Evolutionary conservation across 2,797 vertebrate species (phyloP), one percentile per base, ranked within the genome.

Genomic region (Clarias platycephalus): DNA sequence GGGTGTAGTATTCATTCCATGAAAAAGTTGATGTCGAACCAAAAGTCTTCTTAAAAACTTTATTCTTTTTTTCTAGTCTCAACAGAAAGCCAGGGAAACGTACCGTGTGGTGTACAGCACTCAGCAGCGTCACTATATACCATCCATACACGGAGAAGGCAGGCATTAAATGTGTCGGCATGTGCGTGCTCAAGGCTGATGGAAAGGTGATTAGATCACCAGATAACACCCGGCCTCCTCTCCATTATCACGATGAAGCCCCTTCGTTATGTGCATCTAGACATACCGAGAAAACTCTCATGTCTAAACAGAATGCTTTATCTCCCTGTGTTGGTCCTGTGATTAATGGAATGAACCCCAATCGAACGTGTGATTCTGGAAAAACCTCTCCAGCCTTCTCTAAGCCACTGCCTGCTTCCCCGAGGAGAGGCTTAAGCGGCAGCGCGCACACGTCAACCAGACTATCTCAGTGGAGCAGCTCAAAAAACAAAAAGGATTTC

Each of bases 41-140:
- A 20, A 28, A 72, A 13, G 9, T 28, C 55, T 31, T 22, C 6
- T 26, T 72, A 26, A 49, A 9, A 15, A 4, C 44, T 74, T 18
- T 0, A 7, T 44, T 28, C 16, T 13, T 8, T 72, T 55, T 34
- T n/a, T 72, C 4, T 28, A 80, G 28, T 76, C 80, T 87, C 66
- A 74, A 77, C 87, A 91, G 91, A 89, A 87, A n/a, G 80, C 84
- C 53, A 87, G 89, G 78, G 88, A 89, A 84, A 91, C 87, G 7
- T 90, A 76, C 34, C 89, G 88, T 49, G 78, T 89, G 62, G 66
- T 88, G 62, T 86, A 55, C 71, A 67, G 66, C n/a, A 24, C 74
- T 22, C 83, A 79, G 16, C 71, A 66, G 34, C 31, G 74, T 66
- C 80, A 83, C 4, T 70, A n/a, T n/a, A n/a, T n/a, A n/a, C n/a